Evolutionary conservation across 2,888 invertebrate genomes (phyloP), one percentile per base, ranked within the genome.

Genomic region (Molorchus minor): DNA sequence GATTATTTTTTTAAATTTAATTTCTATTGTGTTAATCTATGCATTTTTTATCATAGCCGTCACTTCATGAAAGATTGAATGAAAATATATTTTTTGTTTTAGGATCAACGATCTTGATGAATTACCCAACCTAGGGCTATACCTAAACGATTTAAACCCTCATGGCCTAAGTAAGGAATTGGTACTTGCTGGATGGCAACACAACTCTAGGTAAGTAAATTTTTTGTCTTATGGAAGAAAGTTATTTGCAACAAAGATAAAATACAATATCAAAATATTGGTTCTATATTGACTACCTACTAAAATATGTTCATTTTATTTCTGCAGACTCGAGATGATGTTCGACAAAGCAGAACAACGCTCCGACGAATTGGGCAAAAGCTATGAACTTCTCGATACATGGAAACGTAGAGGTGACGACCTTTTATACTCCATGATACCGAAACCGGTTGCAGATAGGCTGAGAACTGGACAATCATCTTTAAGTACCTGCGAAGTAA

Each of bases 371-470:
- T 80, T 95, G 56, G 91, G 91, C 72, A 88, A 89, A 68, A 93
- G 91, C 15, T 85, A 92, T 70, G 84, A 87, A 49, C 82, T 93
- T 33, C 82, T 91, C 2, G 94, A 94, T 75, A 88, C 90, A 35
- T 94, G 93, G 93, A 92, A 93, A 76, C 86, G 88, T 58, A 87
- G 90, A 69, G 91, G 93, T 0, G 93, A 95, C 74, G 91, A 91
- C 61, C 82, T 95, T 1, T 82, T 95, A 0, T 94, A 94, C 75
- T 93, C 94, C 0, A 95, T 95, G 94, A 93, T 95, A 74, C 95
- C 95, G 0, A 86, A 89, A 72, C 86, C 88, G 0, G 89, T 94
- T 16, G 94, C 93, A 0, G 91, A 92, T 72, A 85, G 90, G 60
- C 84, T 94, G 68, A 84, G 92, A 58, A 82, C 86, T 20, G 94